phyloP scores from a whole-genome alignment of 2,888 invertebrate species.

The Cenopis cana region DNA sequence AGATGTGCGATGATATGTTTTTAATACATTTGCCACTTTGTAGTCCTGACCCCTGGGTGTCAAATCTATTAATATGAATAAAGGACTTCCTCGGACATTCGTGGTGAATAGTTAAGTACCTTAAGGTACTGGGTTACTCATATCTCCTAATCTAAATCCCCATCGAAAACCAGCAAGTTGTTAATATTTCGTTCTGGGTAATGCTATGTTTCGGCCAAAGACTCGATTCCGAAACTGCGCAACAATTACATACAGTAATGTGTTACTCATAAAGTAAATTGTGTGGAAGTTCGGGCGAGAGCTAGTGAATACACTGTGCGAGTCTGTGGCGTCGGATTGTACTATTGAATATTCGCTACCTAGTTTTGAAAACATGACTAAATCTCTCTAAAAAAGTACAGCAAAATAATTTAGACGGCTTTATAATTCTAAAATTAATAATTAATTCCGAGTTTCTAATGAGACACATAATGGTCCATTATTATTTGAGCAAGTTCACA shows the following conservation, averaged over 20 bases:
- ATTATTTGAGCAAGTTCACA: slow-evolving; percentile 32
- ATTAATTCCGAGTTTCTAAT: slow-evolving; percentile 14
- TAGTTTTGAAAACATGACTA: not conserved
- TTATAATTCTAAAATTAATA: slow-evolving; percentile 11
- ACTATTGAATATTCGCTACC: slow-evolving; percentile 4
- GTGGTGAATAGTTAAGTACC: too few species aligned
- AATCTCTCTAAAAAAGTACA: not conserved
- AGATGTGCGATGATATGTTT: too few species aligned
- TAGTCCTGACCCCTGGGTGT: too few species aligned
- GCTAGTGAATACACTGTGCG: slow-evolving; percentile 63
- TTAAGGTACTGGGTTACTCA: too few species aligned
- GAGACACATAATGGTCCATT: slow-evolving; percentile 25
- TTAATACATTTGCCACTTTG: too few species aligned
- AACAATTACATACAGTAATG: slow-evolving; percentile 79
- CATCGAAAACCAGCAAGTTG: not conserved
- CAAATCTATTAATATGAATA: too few species aligned
- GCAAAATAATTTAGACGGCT: not conserved
- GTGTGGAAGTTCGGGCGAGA: slow-evolving; percentile 72
- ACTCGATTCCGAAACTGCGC: slow-evolving; percentile 66
- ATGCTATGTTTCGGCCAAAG: not conserved
- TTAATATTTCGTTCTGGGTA: not conserved
- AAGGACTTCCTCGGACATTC: too few species aligned
- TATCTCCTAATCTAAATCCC: too few species aligned
- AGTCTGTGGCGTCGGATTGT: not conserved
- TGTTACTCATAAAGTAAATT: slow-evolving; percentile 76